A percentile compares a stretch with the other conserved stretches of the same genome.
Evolutionary conservation across 2,888 invertebrate genomes (phyloP).

Genomic region (Emmelina monodactyla): DNA sequence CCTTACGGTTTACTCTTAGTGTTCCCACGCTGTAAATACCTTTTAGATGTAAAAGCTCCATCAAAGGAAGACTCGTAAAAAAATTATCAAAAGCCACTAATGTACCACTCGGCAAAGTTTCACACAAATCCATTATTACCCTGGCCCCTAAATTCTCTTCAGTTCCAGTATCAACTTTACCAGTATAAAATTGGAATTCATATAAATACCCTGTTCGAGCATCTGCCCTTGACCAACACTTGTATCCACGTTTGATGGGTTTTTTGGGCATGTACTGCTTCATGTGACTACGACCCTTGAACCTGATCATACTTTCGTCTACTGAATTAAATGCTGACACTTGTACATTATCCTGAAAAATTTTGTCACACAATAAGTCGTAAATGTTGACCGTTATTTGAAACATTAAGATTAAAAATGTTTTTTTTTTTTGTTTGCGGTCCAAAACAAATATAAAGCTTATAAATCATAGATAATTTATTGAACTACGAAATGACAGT

Average conservation of each 20-base stretch:
- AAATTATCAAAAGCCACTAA: constrained; percentile 12
- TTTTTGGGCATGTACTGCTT: constrained; percentile 14
- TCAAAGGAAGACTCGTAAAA: constrained; percentile 10
- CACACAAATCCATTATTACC: constrained; percentile 12
- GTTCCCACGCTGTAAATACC: constrained; percentile 8
- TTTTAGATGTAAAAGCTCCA: constrained; percentile 9
- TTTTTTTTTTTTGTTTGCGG: too few relatives aligned
- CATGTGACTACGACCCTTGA: constrained; percentile 11
- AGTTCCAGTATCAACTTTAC: constrained; percentile 10
- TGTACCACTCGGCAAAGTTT: constrained; percentile 7
- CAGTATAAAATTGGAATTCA: constrained; percentile 15
- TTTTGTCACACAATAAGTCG: too few relatives aligned
- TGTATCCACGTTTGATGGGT: constrained; percentile 12
- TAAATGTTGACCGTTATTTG: too few relatives aligned
- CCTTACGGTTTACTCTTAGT: constrained; percentile 8
- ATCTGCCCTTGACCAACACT: constrained; percentile 12
- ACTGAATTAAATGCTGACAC: constrained; percentile 10
- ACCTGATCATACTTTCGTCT: constrained; percentile 13
- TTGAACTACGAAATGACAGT: too few relatives aligned
- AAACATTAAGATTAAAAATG: too few relatives aligned
- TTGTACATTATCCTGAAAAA: constrained; percentile 11
- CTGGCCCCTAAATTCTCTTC: constrained; percentile 14
- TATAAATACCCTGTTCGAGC: constrained; percentile 12
- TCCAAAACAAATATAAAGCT: too few relatives aligned
- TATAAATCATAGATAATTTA: too few relatives aligned